Evolutionary conservation across 2,888 invertebrate species (phyloP).

Genomic region (Sepiola atlantica): DNA sequence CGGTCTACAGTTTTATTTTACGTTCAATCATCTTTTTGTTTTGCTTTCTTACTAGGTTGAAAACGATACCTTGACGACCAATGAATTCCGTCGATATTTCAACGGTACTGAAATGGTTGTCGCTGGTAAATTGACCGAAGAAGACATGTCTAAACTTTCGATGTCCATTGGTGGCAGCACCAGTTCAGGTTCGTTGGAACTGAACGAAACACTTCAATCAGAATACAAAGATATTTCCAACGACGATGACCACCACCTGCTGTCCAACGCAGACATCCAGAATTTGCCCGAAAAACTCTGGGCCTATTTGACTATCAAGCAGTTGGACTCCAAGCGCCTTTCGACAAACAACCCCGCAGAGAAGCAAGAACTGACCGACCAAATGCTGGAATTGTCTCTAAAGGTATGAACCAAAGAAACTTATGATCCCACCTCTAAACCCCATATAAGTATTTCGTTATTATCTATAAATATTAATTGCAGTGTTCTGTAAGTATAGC

Average conservation of each 20-base stretch:
- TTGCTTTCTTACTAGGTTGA: slow-evolving; percentile 51
- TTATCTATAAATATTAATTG: too few relatives aligned
- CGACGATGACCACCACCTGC: slow-evolving; percentile 25
- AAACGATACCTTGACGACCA: slow-evolving; percentile 49
- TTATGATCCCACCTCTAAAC: too few relatives aligned
- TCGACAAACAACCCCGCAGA: slow-evolving; percentile 49
- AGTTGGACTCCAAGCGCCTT: slow-evolving; percentile 57
- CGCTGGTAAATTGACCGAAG: slow-evolving; percentile 44
- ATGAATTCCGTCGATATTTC: slow-evolving; percentile 44
- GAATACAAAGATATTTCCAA: not conserved
- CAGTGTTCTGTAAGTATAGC: too few relatives aligned
- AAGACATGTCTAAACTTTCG: not conserved
- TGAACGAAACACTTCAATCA: not conserved
- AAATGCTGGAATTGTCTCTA: slow-evolving; percentile 59
- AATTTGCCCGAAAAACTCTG: slow-evolving; percentile 61
- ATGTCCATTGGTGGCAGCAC: not conserved
- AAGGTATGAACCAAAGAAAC: slow-evolving; percentile 55
- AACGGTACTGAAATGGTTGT: slow-evolving; percentile 48
- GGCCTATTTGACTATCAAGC: slow-evolving; percentile 66
- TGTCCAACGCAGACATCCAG: not conserved
- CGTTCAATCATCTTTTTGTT: not conserved
- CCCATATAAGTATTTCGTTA: too few relatives aligned
- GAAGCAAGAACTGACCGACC: slow-evolving; percentile 54
- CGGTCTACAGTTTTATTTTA: too few relatives aligned
- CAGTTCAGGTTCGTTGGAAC: not conserved